Base-by-base conservation (phyloP, 35 echinoderm and acorn worm genomes). In the Lytechinus pictus region DNA sequence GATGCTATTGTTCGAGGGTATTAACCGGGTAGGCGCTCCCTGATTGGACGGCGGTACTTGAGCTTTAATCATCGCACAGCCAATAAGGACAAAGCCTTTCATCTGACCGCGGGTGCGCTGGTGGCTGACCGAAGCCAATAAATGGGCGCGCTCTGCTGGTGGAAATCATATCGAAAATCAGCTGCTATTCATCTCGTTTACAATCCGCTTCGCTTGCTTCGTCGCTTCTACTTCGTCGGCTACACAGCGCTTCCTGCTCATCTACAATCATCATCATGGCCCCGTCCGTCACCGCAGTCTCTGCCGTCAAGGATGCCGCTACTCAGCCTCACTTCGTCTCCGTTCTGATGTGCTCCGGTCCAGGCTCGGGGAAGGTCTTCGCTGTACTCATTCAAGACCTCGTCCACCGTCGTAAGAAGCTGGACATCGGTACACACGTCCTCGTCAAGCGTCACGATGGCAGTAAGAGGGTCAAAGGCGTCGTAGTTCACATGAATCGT, bases 401-500 rank as follows among this genome's bases (percentile, higher is more conserved):
- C 54, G 92, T 55, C 27, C 54, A 54, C 55, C 53, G 92, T 28
- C 3, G 29, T 53, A 28, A 33, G n/a, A 93, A 57, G n/a, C 92
- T 93, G 10, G 11, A 28, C 9, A 33, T 57, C 54, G 92, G 92
- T 6, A 9, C 92, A 21, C 53, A 93, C 52, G 92, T 93, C 24
- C 53, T 93, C 9, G 92, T 93, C 92, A 33, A 93, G 92, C 54
- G 9, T 9, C 92, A 55, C 24, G 92, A 90, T 54, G 88, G 88
- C 29, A 90, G 92, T 54, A 93, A 93, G 92, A 93, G 54, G 27
- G 8, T 33, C 54, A 93, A 93, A 19, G 92, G 29, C 53, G 53
- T 93, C 92, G 27, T 93, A 13, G 92, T 93, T 28, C 53, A 55
- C 54, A 93, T 93, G 52, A 93, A 93, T 93, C 92, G 92, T 93